These are phyloP conservation scores for Vanessa tameamea DNA, from an alignment of 1,140 invertebrate genomes.

Conservation along the genomic window DNA sequence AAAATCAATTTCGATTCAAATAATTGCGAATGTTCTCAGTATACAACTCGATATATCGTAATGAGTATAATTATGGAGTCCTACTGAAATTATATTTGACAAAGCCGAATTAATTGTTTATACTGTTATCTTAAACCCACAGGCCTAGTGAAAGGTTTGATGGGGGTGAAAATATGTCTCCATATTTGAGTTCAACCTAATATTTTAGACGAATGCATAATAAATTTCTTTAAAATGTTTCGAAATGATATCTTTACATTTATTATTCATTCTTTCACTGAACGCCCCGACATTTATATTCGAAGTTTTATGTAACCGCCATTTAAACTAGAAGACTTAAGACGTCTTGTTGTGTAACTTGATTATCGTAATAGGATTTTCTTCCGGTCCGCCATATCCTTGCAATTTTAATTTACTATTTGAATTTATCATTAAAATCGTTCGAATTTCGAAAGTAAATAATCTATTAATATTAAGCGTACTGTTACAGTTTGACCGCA, in stretches of 20 bases:
- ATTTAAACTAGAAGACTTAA: constrained; percentile 42
- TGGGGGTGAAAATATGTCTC: constrained; percentile 7
- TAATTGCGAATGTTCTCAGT: no score
- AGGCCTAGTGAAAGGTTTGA: constrained; percentile 21
- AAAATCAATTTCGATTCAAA: background rate
- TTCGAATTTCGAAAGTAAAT: background rate
- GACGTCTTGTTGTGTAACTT: constrained; percentile 45
- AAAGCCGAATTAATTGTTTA: constrained; percentile 22
- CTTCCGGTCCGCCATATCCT: constrained; percentile 34
- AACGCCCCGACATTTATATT: constrained; percentile 45
- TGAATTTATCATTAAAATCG: constrained; percentile 29
- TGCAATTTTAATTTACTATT: constrained; percentile 34
- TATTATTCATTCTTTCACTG: constrained; percentile 41
- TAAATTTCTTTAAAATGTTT: constrained; percentile 25
- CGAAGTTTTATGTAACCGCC: constrained; percentile 45
- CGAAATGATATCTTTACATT: constrained; percentile 28
- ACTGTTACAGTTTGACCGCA: constrained; percentile 12
- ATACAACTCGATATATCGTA: no score
- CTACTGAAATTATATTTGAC: constrained; percentile 8
- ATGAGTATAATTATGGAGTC: background rate
- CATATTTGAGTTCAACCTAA: constrained; percentile 4
- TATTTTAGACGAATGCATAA: constrained; percentile 5
- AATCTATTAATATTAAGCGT: constrained; percentile 11
- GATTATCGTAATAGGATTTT: constrained; percentile 52
- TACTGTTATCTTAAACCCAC: constrained; percentile 15